These are phyloP conservation scores for Pollimyrus isidori DNA, from an alignment of 2,113 vertebrate genomes.

Conservation along the genomic window DNA sequence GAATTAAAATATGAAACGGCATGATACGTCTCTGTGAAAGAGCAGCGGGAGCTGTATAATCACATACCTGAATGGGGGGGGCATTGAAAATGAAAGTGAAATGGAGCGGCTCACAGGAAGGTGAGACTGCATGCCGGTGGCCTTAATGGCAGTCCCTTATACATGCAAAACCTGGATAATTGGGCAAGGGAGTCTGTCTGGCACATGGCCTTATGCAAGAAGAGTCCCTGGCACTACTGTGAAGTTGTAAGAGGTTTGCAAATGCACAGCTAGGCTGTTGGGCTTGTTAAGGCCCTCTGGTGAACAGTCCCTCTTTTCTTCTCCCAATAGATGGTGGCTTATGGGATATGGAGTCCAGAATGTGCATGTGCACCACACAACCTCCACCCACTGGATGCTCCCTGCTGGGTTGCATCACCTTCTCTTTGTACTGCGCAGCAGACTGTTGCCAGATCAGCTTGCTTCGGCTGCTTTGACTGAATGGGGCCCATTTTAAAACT, in stretches of 20 bases:
- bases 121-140: background rate
- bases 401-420: background rate
- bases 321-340: background rate
- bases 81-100: background rate
- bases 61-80: background rate
- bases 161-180: background rate
- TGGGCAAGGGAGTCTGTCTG: background rate
- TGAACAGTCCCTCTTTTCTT: background rate
- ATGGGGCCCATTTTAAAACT: background rate
- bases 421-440: background rate
- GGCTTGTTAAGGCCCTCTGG: background rate
- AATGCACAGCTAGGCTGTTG: background rate
- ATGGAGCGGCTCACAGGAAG: background rate
- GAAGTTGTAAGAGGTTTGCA: background rate
- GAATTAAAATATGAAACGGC: background rate
- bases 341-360: background rate
- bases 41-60: background rate
- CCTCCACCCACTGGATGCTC: background rate
- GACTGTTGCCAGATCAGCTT: background rate
- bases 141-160: background rate
- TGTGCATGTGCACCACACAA: background rate
- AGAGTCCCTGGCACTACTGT: background rate
- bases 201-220: background rate
- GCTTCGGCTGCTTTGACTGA: background rate
- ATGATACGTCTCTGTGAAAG: background rate